A percentile compares a stretch with the other conserved stretches of the same genome.
phyloP scores from a whole-genome alignment of 1,140 invertebrate species.

The Aporrectodea caliginosa region DNA sequence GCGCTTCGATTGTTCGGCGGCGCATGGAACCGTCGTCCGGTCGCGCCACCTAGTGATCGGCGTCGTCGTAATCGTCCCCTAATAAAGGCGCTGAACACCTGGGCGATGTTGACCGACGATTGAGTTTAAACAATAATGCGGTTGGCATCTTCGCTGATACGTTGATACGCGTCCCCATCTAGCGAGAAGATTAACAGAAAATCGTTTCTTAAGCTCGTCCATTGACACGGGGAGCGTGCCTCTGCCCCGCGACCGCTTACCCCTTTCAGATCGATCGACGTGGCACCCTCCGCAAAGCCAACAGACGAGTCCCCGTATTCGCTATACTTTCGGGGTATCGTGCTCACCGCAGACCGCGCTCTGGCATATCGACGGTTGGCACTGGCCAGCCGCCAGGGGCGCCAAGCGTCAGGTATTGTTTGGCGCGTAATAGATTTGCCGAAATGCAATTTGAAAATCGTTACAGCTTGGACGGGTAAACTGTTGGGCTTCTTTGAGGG shows the following conservation, averaged over 20 bases:
- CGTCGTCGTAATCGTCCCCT: neutral
- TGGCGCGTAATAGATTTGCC: neutral
- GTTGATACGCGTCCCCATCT: too few relatives aligned
- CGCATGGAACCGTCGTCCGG: too few relatives aligned
- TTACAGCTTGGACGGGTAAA: neutral
- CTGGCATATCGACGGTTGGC: neutral
- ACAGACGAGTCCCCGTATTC: neutral
- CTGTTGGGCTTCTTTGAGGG: too few relatives aligned
- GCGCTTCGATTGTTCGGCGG: too few relatives aligned
- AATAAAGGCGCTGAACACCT: neutral
- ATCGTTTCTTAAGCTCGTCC: neutral
- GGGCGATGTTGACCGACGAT: neutral
- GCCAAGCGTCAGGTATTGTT: neutral
- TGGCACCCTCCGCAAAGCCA: neutral
- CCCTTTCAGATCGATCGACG: neutral
- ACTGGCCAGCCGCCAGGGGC: neutral
- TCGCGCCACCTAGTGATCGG: too few relatives aligned
- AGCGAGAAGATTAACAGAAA: constrained; percentile 2
- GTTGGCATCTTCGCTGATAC: too few relatives aligned
- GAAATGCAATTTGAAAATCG: neutral
- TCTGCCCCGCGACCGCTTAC: neutral
- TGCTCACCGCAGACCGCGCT: too few relatives aligned
- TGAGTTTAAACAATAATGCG: neutral
- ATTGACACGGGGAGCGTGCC: neutral
- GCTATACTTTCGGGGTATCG: too few relatives aligned